phyloP scores from a whole-genome alignment of 2,113 vertebrate genomes.

The Indicator maculatus region DNA sequence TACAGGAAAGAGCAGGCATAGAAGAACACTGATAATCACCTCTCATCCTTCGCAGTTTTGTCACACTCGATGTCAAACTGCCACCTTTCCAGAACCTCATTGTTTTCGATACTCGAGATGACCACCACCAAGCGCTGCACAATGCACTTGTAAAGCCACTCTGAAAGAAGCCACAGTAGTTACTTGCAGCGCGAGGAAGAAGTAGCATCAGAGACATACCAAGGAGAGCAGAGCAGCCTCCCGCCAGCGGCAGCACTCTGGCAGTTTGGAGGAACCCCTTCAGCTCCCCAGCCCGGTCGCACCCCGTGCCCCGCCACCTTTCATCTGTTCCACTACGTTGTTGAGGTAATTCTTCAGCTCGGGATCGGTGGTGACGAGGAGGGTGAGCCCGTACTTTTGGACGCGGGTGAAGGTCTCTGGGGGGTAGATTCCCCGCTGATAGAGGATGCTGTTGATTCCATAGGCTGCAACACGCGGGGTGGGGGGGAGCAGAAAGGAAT shows the following conservation, averaged over 20 bases:
- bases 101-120: slow-evolving; percentile 89
- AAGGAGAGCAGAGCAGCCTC: not conserved
- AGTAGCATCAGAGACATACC: fast-evolving
- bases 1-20: fast-evolving
- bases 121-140: slow-evolving; percentile 95
- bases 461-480: slow-evolving; percentile 74
- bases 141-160: slow-evolving; percentile 91
- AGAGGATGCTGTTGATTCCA: slow-evolving; percentile 97
- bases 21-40: slow-evolving; percentile 44
- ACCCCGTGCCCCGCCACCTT: slow-evolving; percentile 74
- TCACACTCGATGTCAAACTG: slow-evolving; percentile 97
- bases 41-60: slow-evolving; percentile 86
- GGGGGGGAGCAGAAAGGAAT: fast-evolving
- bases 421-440: slow-evolving; percentile 95
- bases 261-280: too few relatives aligned
- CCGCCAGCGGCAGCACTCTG: not conserved
- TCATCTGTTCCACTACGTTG: slow-evolving; percentile 90
- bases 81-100: slow-evolving; percentile 93
- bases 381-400: slow-evolving; percentile 92
- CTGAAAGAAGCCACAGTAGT: slow-evolving; percentile 72
- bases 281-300: slow-evolving; percentile 22
- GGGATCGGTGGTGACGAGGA: slow-evolving; percentile 88
- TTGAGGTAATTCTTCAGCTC: slow-evolving; percentile 91
- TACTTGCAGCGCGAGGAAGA: fast-evolving
- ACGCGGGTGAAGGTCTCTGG: slow-evolving; percentile 91